Evolutionary conservation across 2,797 vertebrate genomes (phyloP), one percentile per base, ranked within the genome.

Genomic region (Tragelaphus eurycerus): DNA sequence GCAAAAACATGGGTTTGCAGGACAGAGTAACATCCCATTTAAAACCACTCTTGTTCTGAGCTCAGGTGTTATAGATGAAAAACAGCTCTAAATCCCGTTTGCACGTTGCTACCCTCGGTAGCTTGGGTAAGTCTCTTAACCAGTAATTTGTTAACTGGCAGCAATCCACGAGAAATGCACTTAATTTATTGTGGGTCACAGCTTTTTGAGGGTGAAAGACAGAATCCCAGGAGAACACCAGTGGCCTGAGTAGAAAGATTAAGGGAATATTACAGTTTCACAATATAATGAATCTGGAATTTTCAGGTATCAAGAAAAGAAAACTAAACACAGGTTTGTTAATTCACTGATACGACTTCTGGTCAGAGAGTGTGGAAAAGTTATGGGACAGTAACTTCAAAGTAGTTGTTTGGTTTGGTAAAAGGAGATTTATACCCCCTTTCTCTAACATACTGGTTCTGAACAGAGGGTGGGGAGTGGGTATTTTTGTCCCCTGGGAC

Each of bases 111-210:
- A 78, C 87, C 95, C 89, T 96, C 96, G 95, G 82, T 93, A 95
- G 86, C 95, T 98, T 97, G 91, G 93, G 95, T 97, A 86, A 84
- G 93, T 96, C 96, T 93, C 96, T 94, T 81, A 94, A 62, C 89
- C 62, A 79, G 76, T 95, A 95, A 98, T 98, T 94, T 96, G 82
- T 90, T 89, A 96, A 95, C 96, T 98, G 98, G 97, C 97, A 97
- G 54, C 96, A 23, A 52, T 97, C 98, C 98, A 97, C 48, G 57
- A 43, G 89, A 97, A 96, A 98, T 89, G 89, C 87, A 27, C 94
- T 97, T 97, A 97, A 98, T 98, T 95, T 98, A 98, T 97, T 97
- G 60, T 96, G 91, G 96, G 96, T 98, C 97, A 97, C 96, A 98
- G 94, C 89, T 93, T 98, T 71, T 98, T 54, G 79, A 92, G 76